These are phyloP conservation scores for Salticus scenicus DNA, from an alignment of 2,888 invertebrate genomes.

Conservation along the genomic window DNA sequence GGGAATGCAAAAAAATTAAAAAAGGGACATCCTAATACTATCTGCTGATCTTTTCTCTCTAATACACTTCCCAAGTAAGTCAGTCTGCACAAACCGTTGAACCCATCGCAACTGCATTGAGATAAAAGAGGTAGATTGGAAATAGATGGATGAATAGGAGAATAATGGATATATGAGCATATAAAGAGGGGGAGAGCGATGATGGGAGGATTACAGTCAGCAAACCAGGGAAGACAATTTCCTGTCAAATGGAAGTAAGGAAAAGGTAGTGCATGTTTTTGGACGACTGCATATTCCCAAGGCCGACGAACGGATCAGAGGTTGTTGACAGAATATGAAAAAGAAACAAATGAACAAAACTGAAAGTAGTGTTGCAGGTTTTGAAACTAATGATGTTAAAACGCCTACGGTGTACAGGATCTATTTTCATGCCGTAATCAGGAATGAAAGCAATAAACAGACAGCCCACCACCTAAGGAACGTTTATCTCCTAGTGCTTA, in stretches of 20 bases:
- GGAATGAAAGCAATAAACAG: neutral
- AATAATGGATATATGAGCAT: constrained; percentile 38
- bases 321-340: constrained; percentile 59
- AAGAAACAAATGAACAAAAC: constrained; percentile 23
- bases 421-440: constrained; percentile 21
- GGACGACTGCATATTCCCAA: constrained; percentile 57
- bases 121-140: constrained; percentile 53
- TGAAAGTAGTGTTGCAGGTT: constrained; percentile 36
- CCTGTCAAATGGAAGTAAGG: constrained; percentile 59
- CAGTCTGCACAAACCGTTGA: constrained; percentile 59
- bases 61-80: constrained; percentile 51
- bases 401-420: constrained; percentile 33
- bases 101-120: constrained; percentile 43
- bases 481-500: neutral
- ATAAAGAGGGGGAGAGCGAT: constrained; percentile 35
- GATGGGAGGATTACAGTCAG: constrained; percentile 18
- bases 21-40: constrained; percentile 26
- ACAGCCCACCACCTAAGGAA: neutral
- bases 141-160: constrained; percentile 25
- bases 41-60: constrained; percentile 42
- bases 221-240: constrained; percentile 35
- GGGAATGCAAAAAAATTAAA: constrained; percentile 10
- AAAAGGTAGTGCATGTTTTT: constrained; percentile 39
- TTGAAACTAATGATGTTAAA: constrained; percentile 52
- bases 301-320: constrained; percentile 67